Base-by-base conservation (phyloP, 2,888 invertebrate genomes). In the Agrochola macilenta region DNA sequence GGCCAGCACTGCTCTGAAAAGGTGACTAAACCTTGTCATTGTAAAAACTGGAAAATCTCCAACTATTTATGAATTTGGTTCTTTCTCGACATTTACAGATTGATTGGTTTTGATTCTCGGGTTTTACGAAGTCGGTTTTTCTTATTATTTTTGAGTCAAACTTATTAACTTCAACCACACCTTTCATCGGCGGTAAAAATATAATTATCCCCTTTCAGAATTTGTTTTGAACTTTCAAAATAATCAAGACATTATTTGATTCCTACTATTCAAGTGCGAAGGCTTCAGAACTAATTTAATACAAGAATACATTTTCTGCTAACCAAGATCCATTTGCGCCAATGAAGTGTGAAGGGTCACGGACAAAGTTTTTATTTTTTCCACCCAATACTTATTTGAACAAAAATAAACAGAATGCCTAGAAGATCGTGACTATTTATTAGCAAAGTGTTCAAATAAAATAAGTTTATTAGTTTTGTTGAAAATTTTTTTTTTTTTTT, bases 401-500 rank as follows among this genome's bases (percentile, higher is more conserved):
- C 1, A 14, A 23, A 12, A 54, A n/a, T 26, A 23, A 46, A 52
- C 8, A 14, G 9, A 26, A n/a, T 9, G 9, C 9, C 39, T n/a
- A 30, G 17, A 30, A n/a, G 5, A 74, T 30, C 3, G 4, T 57
- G 17, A 35, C 11, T 14, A n/a, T 58, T 35, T 49, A 23, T 57
- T 71, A n/a, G 7, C 20, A 52, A 61, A 35, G n/a, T 46, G 7
- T 30, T 30, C 5, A 49, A 70, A 57, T 12, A 64, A 43, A 46
- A 49, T 46, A 54, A 61, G 35, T 23, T 77, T 66, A 63, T 78
- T n/a, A 30, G 5, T n/a, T 65, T 60, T 69, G 26, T n/a, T 14
- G 43, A 39, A 66, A 46, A 54, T n/a, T n/a, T n/a, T n/a, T n/a
- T n/a, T n/a, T n/a, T n/a, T n/a, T n/a, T n/a, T n/a, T n/a, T n/a